Conservation (phyloP, 64 coral and sea anemone species). For the Actinia tenebrosa region DNA sequence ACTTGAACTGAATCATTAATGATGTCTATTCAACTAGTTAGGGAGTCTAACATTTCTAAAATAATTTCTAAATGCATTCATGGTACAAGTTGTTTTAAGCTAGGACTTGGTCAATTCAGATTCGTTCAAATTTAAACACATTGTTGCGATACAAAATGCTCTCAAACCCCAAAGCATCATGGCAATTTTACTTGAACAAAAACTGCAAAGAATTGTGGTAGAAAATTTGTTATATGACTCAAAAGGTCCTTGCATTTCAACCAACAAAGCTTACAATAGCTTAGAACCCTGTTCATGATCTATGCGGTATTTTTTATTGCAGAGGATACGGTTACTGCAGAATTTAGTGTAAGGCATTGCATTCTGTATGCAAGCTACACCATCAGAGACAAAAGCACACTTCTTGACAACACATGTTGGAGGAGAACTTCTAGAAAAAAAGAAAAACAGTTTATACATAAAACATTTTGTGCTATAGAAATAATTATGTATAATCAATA, state of each 20-base stretch:
- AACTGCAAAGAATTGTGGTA: too few species aligned
- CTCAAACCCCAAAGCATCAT: too few species aligned
- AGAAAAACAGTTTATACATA: neutral
- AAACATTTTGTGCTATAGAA: neutral
- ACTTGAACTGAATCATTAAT: slow-evolving; percentile 72
- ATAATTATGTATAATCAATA: too few species aligned
- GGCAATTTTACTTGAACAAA: too few species aligned
- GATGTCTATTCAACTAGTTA: slow-evolving; percentile 45
- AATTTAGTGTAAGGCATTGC: slow-evolving; percentile 84
- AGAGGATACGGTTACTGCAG: slow-evolving; percentile 87
- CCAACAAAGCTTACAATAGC: too few species aligned
- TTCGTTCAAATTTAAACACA: too few species aligned
- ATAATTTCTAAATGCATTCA: too few species aligned
- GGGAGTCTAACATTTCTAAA: neutral
- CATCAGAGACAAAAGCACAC: slow-evolving; percentile 51
- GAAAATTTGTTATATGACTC: too few species aligned
- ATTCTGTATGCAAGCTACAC: slow-evolving; percentile 38
- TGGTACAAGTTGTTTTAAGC: too few species aligned
- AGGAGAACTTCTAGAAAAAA: slow-evolving; percentile 25
- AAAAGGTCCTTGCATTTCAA: too few species aligned
- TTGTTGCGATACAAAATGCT: too few species aligned
- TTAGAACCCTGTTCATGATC: neutral
- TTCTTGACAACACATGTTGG: slow-evolving; percentile 22
- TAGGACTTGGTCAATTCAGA: too few species aligned
- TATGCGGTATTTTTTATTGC: neutral